A percentile compares a stretch with the other conserved stretches of the same genome.
Evolutionary conservation across 1,140 invertebrate genomes (phyloP).

Genomic region (Heliconius hewitsoni): DNA sequence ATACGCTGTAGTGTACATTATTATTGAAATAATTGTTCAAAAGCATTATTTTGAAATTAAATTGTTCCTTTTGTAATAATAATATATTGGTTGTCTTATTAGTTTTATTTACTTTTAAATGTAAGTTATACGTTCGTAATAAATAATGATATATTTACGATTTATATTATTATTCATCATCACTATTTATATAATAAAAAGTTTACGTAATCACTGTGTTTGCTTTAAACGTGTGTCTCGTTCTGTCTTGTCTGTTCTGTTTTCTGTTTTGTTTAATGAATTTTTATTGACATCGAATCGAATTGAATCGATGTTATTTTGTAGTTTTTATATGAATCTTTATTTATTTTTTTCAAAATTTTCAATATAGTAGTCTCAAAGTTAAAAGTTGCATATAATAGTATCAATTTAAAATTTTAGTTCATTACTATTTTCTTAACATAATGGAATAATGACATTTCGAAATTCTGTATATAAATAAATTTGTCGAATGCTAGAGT

Average conservation of each 20-base stretch:
- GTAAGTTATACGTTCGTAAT: background rate
- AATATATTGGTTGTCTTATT: too few species aligned
- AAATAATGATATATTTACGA: background rate
- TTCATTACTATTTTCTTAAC: too few species aligned
- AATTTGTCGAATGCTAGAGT: too few species aligned
- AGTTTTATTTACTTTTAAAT: background rate
- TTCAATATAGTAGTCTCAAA: background rate
- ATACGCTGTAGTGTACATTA: too few species aligned
- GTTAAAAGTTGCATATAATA: too few species aligned
- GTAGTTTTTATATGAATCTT: conserved; percentile 17
- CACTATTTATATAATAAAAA: background rate
- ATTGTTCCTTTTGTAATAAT: too few species aligned
- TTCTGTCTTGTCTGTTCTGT: conserved; percentile 58
- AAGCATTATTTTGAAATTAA: background rate
- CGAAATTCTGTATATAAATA: too few species aligned
- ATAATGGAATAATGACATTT: too few species aligned
- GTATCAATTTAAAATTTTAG: too few species aligned
- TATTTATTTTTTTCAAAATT: conserved; percentile 17
- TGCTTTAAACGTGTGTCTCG: conserved; percentile 52
- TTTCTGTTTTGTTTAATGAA: background rate
- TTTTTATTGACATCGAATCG: background rate
- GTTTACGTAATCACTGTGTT: conserved; percentile 25
- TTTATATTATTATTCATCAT: background rate
- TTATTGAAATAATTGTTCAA: too few species aligned
- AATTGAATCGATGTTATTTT: conserved; percentile 5